Evolutionary conservation across 1,140 invertebrate genomes (phyloP).

Genomic region (Samia ricini): DNA sequence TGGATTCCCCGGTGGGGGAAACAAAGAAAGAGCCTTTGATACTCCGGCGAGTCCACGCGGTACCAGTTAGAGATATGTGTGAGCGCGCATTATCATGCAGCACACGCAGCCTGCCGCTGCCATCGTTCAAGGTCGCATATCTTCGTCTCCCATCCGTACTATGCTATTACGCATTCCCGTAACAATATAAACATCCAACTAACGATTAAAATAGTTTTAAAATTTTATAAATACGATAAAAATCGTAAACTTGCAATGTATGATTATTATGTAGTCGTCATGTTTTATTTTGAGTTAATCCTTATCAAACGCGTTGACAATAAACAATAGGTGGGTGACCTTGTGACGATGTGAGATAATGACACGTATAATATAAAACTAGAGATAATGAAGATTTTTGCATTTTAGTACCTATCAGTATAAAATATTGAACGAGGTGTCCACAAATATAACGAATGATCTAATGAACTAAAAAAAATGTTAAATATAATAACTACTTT

Average conservation of each 20-base stretch:
- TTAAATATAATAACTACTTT: too few species aligned
- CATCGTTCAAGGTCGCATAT: slow-evolving; percentile 49
- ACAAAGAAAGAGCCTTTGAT: slow-evolving; percentile 30
- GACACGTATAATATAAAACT: slow-evolving; percentile 3
- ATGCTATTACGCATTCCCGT: neutral
- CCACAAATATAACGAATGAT: too few species aligned
- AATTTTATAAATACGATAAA: too few species aligned
- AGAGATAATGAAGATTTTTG: slow-evolving; percentile 26
- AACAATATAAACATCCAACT: neutral
- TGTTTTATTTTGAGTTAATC: slow-evolving; percentile 29
- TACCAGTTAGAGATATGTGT: slow-evolving; percentile 40
- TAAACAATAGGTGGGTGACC: slow-evolving; percentile 58
- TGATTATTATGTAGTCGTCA: slow-evolving; percentile 14
- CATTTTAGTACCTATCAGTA: slow-evolving; percentile 16
- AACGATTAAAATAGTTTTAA: neutral
- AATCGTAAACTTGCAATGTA: too few species aligned
- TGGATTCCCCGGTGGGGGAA: slow-evolving; percentile 35
- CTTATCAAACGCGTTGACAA: slow-evolving; percentile 49
- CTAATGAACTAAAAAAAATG: too few species aligned
- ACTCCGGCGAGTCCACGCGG: slow-evolving; percentile 18
- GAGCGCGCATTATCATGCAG: slow-evolving; percentile 43
- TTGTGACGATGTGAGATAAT: slow-evolving; percentile 41
- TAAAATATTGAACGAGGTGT: too few species aligned
- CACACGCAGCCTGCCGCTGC: slow-evolving; percentile 41
- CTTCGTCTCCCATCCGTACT: slow-evolving; percentile 28